Percentiles rank a stretch among this genome's conserved stretches.
Evolutionary conservation across 2,113 vertebrate species (phyloP).

Genomic region (Psittacula cyanocephala): DNA sequence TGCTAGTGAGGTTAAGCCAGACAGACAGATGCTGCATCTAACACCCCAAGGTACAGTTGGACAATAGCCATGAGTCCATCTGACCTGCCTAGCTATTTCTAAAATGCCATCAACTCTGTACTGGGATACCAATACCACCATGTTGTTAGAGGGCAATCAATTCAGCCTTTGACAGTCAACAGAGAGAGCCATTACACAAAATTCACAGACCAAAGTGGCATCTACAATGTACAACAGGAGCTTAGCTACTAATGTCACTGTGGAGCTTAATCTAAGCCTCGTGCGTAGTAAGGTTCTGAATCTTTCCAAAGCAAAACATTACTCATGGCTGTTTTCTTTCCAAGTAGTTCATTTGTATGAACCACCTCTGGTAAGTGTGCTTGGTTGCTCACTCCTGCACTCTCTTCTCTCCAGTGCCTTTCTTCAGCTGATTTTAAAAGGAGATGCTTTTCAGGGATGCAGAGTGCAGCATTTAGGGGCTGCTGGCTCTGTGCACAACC

Average conservation of each 20-base stretch:
- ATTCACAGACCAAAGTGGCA: neutral
- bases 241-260: neutral
- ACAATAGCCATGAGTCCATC: neutral
- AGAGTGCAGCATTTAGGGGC: fast-evolving
- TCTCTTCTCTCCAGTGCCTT: neutral
- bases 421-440: neutral
- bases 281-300: neutral
- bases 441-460: neutral
- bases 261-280: neutral
- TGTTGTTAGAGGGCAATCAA: neutral
- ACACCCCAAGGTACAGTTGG: neutral
- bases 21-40: neutral
- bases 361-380: neutral
- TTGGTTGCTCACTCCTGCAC: fast-evolving
- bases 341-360: neutral
- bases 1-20: neutral
- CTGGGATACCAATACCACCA: fast-evolving
- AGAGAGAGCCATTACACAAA: neutral
- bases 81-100: neutral
- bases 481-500: neutral
- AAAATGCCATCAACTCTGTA: neutral
- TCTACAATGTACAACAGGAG: neutral
- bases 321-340: neutral
- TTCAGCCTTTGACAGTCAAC: neutral
- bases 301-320: neutral